These are phyloP conservation scores for Oxygymnocypris stewartii DNA, from an alignment of 2,113 vertebrate species.

Conservation along the genomic window DNA sequence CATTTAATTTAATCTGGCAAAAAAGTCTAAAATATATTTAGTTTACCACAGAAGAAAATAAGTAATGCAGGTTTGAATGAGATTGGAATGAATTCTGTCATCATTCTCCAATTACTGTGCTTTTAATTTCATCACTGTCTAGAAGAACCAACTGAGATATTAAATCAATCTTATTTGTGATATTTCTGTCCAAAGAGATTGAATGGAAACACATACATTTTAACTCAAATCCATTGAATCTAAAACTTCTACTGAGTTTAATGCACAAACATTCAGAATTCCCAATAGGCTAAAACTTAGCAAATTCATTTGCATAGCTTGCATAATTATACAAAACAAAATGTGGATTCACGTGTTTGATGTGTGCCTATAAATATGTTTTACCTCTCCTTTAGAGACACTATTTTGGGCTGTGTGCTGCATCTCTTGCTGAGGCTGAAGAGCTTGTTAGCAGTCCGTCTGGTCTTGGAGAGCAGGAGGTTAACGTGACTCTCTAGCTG, in stretches of 20 bases:
- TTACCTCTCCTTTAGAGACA: conserved; percentile 76
- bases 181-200: neutral
- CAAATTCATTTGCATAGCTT: conserved; percentile 42
- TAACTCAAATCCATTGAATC: neutral
- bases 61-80: no score
- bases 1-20: neutral
- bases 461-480: conserved; percentile 73
- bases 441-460: conserved; percentile 74
- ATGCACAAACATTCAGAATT: neutral
- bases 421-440: conserved; percentile 81
- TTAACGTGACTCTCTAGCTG: conserved; percentile 72
- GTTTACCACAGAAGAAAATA: no score
- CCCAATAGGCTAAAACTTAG: conserved; percentile 9
- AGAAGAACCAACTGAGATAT: neutral
- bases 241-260: neutral
- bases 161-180: neutral
- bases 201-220: neutral
- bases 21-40: no score
- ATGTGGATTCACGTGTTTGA: conserved; percentile 59
- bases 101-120: neutral
- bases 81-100: no score
- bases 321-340: conserved; percentile 63
- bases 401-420: conserved; percentile 75
- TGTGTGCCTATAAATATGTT: conserved; percentile 50
- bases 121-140: neutral